Evolutionary conservation across 2,113 vertebrate species (phyloP).

Genomic region (Salvelinus sp.): DNA sequence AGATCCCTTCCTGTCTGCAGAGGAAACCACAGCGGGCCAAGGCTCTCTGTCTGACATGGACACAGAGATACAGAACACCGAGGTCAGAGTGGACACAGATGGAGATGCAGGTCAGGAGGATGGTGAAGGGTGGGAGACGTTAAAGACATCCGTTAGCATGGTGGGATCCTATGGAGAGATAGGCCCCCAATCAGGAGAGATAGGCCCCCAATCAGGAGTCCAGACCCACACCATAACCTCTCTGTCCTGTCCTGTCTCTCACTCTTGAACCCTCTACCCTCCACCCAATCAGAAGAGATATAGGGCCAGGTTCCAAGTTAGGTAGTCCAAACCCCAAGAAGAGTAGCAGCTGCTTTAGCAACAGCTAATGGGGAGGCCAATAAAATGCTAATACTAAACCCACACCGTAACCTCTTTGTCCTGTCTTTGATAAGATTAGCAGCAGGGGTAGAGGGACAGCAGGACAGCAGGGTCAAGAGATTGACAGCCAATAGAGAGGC

Average conservation of each 20-base stretch:
- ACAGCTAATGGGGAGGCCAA: too few species aligned
- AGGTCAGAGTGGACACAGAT: background rate
- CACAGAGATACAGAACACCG: background rate
- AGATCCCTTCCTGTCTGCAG: constrained; percentile 38
- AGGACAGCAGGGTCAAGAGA: background rate
- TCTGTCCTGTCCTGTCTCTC: too few species aligned
- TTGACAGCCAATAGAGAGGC: constrained; percentile 17
- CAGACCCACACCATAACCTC: too few species aligned
- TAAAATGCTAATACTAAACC: too few species aligned
- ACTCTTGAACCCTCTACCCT: background rate
- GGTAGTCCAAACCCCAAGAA: too few species aligned
- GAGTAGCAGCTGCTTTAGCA: too few species aligned
- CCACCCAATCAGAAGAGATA: constrained; percentile 17
- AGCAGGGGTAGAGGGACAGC: constrained; percentile 28
- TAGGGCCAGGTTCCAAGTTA: background rate
- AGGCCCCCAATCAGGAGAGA: background rate
- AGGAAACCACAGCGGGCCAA: constrained; percentile 14
- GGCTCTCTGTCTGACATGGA: background rate
- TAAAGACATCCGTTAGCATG: background rate
- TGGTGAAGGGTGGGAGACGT: background rate
- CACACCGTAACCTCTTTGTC: too few species aligned
- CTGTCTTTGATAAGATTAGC: background rate
- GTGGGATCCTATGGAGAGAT: background rate
- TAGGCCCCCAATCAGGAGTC: too few species aligned
- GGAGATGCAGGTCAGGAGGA: background rate